Conservation (phyloP, 2,113 vertebrate species). For the Grantiella picta region DNA sequence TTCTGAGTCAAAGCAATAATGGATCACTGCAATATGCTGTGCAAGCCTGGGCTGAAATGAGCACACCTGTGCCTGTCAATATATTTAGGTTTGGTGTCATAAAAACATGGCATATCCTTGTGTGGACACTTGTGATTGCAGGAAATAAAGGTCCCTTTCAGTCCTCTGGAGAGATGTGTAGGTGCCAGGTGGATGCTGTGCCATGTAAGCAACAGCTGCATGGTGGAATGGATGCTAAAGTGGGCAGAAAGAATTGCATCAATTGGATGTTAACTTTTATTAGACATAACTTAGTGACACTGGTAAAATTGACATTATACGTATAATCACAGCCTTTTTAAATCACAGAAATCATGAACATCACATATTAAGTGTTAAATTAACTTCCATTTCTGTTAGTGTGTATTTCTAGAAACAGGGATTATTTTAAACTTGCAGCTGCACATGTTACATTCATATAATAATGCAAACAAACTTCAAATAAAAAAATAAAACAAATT, state of each 20-base stretch:
- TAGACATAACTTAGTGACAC: constrained; percentile 49
- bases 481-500: constrained; percentile 37
- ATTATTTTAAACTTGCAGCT: neutral
- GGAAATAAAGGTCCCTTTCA: neutral
- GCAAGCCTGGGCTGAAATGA: neutral
- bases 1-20: neutral
- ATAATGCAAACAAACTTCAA: neutral
- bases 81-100: neutral
- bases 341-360: constrained; percentile 48
- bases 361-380: constrained; percentile 43
- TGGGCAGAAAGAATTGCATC: neutral
- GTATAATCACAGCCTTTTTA: neutral
- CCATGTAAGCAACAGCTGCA: neutral
- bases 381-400: neutral
- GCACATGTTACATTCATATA: neutral
- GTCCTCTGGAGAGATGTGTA: neutral
- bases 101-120: neutral
- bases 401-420: neutral
- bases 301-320: neutral
- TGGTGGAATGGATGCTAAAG: neutral
- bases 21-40: neutral
- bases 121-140: neutral
- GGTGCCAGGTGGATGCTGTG: neutral
- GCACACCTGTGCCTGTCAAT: neutral
- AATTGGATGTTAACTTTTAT: constrained; percentile 55